These are phyloP conservation scores for Anorthoa munda DNA, from an alignment of 2,888 invertebrate species.

Conservation along the genomic window DNA sequence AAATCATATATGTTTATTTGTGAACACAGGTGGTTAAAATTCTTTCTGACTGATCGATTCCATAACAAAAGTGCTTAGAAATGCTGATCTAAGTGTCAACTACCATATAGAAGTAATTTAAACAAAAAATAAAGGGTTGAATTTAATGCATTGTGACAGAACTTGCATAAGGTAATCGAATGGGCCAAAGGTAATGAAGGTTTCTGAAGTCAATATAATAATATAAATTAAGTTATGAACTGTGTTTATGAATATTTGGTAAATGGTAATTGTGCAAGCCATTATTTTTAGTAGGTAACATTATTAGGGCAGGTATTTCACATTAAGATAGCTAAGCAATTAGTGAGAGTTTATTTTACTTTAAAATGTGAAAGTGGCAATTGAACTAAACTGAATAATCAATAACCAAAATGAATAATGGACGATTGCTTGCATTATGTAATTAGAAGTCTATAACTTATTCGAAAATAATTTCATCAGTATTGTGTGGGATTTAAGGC, in stretches of 20 bases:
- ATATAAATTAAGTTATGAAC: neutral
- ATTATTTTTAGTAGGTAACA: conserved; percentile 28
- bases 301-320: conserved; percentile 27
- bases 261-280: conserved; percentile 21
- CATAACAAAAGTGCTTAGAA: too few species aligned
- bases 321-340: conserved; percentile 3
- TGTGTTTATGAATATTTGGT: conserved; percentile 8
- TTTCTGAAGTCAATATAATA: conserved; percentile 2
- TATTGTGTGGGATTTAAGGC: neutral
- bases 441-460: neutral
- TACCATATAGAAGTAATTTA: too few species aligned
- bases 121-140: too few species aligned
- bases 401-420: neutral
- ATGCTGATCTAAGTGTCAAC: too few species aligned
- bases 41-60: too few species aligned
- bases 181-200: neutral
- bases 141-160: neutral
- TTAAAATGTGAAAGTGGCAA: neutral
- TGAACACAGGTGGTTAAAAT: too few species aligned
- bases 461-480: neutral
- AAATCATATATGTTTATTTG: too few species aligned
- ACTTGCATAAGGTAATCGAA: neutral
- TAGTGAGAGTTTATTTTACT: neutral
- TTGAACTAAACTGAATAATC: neutral
- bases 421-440: neutral